phyloP scores from a whole-genome alignment of 2,797 vertebrate genomes.

The Danio albolineatus region DNA sequence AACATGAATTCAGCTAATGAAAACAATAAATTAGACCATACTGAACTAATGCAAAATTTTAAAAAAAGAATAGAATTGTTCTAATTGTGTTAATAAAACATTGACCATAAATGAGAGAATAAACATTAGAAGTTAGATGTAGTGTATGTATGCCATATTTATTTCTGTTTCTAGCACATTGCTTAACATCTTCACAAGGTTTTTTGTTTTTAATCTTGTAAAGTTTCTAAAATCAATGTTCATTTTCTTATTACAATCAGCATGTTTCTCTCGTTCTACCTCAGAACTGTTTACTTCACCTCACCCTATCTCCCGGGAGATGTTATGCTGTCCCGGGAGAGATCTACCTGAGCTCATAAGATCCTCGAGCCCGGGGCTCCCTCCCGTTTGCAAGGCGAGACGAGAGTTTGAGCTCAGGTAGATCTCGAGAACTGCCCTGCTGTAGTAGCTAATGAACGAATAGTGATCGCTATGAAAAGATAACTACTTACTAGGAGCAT shows the following conservation, averaged over 20 bases:
- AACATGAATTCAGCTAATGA: conserved; percentile 18
- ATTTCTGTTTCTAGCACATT: background rate
- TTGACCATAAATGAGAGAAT: background rate
- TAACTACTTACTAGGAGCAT: no score
- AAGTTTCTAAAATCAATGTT: no score
- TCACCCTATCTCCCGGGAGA: no score
- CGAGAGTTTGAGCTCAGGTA: no score
- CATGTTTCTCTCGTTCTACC: background rate
- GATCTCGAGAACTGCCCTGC: no score
- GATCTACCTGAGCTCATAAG: no score
- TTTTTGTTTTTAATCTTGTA: background rate
- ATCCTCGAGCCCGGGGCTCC: no score
- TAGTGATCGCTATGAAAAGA: no score
- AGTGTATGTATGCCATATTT: background rate
- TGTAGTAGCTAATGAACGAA: no score
- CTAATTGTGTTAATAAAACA: conserved; percentile 2
- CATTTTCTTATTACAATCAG: background rate
- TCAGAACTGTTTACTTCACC: no score
- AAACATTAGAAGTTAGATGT: background rate
- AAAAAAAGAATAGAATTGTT: background rate
- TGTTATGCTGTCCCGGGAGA: no score
- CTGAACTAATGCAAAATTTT: background rate
- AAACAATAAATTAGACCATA: conserved; percentile 14
- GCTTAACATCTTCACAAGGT: background rate
- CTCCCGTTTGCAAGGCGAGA: no score